phyloP scores from a whole-genome alignment of 2,113 vertebrate species.

The Takifugu flavidus region DNA sequence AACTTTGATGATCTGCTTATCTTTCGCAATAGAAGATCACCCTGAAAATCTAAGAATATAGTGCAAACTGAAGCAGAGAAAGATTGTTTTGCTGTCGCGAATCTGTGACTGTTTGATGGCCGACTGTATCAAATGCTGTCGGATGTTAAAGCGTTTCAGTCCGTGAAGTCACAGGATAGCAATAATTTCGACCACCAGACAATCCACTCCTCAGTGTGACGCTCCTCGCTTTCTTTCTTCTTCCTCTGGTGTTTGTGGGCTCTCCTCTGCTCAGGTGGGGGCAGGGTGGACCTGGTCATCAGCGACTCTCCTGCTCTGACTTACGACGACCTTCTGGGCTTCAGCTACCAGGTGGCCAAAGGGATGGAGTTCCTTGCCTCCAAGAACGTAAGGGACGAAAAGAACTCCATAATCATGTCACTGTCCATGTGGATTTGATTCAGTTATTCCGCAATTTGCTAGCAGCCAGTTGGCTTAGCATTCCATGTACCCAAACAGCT shows the following conservation, averaged over 20 bases:
- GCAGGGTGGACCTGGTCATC: constrained; percentile 80
- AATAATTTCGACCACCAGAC: constrained; percentile 15
- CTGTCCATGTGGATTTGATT: neutral
- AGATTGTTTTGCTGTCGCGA: neutral
- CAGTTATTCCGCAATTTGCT: neutral
- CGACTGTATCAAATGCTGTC: constrained; percentile 5
- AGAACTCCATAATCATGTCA: neutral
- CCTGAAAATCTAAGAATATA: too few species aligned
- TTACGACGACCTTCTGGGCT: constrained; percentile 89
- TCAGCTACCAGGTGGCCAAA: constrained; percentile 97
- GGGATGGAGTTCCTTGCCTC: constrained; percentile 98
- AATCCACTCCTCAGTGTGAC: constrained; percentile 18
- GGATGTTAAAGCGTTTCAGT: constrained; percentile 12
- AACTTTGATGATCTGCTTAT: too few species aligned
- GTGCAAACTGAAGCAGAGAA: neutral
- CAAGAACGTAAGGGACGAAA: constrained; percentile 82
- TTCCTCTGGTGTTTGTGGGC: neutral
- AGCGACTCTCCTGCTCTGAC: constrained; percentile 88
- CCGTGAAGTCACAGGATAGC: constrained; percentile 39
- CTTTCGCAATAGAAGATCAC: too few species aligned
- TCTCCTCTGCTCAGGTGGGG: constrained; percentile 70
- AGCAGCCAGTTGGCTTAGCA: neutral
- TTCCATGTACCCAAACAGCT: neutral
- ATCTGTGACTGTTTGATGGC: constrained; percentile 12
- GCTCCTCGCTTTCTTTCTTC: constrained; percentile 2